Base-by-base conservation (phyloP, 2,888 invertebrate genomes). In the Phragmatobia fuliginosa region DNA sequence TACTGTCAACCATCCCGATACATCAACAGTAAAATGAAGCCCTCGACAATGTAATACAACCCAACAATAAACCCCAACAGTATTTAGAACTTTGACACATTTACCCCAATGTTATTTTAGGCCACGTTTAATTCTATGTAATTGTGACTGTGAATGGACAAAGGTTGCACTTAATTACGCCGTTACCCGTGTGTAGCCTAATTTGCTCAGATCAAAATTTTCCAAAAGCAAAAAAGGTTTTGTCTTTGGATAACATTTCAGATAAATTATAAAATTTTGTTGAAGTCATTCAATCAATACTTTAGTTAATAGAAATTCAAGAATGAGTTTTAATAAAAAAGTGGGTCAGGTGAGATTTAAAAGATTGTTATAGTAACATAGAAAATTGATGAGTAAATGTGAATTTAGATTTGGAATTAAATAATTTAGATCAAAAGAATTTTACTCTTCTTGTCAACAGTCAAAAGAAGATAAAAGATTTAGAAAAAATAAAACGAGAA, bases 61-160 rank as follows among this genome's bases (percentile, higher is more conserved):
- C 81, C 77, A 65, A 63, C 73, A 71, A 78, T 83, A 82, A 84
- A 80, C 77, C 76, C 75, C 71, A 73, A 76, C 75, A 73, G 75
- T 76, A 80, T 80, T 75, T 68, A 75, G 79, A 85, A 86, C 85
- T 85, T 84, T 84, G 85, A 82, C 80, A 80, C 81, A 83, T 85
- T 83, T 83, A 79, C 81, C 78, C 74, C 81, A 83, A 89, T 89
- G 89, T 89, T 88, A 87, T 88, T 87, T 87, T 86, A 87, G 87
- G 85, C 76, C 75, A 75, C 80, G 80, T 85, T 86, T 86, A 87
- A 86, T 84, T 84, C 83, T 80, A 77, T 82, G 83, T 86, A 86
- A 85, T 87, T 86, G 84, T 81, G 82, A 85, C 75, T 82, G 66
- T 41, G 63, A 78, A 78, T 77, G 83, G 81, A 78, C 84, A 83